phyloP scores from a whole-genome alignment of 2,113 vertebrate species.

The Charadrius vociferus region DNA sequence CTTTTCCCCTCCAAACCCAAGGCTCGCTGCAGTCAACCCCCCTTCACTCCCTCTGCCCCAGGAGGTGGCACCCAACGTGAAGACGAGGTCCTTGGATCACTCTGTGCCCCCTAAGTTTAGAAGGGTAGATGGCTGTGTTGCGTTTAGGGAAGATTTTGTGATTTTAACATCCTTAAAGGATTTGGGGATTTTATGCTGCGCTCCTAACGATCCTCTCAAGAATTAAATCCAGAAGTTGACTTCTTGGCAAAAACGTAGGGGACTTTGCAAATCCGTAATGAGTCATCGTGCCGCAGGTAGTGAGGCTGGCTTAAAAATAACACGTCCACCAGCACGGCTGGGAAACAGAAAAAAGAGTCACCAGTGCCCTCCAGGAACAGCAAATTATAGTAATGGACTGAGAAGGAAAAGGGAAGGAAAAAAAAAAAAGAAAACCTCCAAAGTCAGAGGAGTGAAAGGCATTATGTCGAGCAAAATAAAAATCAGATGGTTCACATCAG shows the following conservation, averaged over 20 bases:
- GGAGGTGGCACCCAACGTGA: background rate
- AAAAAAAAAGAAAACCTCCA: background rate
- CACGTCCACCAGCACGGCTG: background rate
- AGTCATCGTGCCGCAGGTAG: background rate
- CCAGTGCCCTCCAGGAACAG: background rate
- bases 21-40: background rate
- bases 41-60: background rate
- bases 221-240: background rate
- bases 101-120: background rate
- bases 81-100: background rate
- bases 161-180: background rate
- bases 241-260: background rate
- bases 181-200: background rate
- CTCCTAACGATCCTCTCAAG: background rate
- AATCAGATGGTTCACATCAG: background rate
- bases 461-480: background rate
- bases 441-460: background rate
- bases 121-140: fast-evolving
- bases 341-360: background rate
- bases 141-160: background rate
- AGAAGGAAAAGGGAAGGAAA: background rate
- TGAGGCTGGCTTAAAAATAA: background rate
- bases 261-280: background rate
- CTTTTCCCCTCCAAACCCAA: background rate
- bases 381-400: background rate